Base-by-base conservation (phyloP, 2,888 invertebrate genomes). In the Fragum whitleyi region DNA sequence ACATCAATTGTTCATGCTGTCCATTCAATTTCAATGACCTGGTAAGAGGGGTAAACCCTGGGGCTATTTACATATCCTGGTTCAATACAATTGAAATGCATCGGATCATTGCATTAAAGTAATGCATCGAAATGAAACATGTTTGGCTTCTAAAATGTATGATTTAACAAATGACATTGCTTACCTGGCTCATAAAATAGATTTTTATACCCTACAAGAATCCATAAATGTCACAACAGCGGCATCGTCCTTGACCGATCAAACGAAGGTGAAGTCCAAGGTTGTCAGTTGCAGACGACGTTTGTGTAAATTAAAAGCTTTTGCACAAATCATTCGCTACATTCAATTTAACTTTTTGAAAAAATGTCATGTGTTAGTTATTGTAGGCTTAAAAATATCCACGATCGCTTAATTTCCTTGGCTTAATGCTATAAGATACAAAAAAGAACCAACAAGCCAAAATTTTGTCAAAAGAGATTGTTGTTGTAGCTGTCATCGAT, bases 161-260 rank as follows among this genome's bases (percentile, higher is more conserved):
- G n/a, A 57, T 6, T 57, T 5, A 57, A 19, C 57, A 23, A 11
- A 57, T 28, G 23, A 26, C 57, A 57, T 23, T 57, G 57, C 2
- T 57, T 28, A 57, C 57, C 57, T 57, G 57, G 28, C 28, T 21
- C 21, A 2, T 23, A 26, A 57, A 57, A 26, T 5, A 2, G 6
- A 26, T 21, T 2, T 11, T 14, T 21, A 26, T 57, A 57, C 7
- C 57, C 28, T 57, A 23, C 57, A 57, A 57, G 26, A 57, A 47
- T 47, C 23, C 28, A 57, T 57, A 23, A 23, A 57, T 57, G 23
- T 26, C 57, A 23, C 21, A 21, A 26, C 2, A 57, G 23, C 23
- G 3, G 21, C 57, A 57, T 21, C 57, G 57, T 26, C 57, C 57
- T 57, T 57, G 57, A 57, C 57, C 57, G 57, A 47, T 47, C 47